Evolutionary conservation across 2,888 invertebrate genomes (phyloP).

Genomic region (Phania funesta): DNA sequence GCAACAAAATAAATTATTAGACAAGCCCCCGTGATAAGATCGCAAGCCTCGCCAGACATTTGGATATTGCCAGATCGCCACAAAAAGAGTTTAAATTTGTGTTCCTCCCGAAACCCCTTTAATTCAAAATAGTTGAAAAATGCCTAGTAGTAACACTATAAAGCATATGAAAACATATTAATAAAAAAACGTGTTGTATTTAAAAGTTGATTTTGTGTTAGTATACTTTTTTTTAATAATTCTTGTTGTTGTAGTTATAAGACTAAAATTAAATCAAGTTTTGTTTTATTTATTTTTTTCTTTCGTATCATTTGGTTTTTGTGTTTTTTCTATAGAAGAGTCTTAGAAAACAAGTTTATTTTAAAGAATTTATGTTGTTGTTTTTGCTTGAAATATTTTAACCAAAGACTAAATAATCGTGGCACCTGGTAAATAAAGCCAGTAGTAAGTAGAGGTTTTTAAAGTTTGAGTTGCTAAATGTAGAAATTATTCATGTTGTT

Average conservation of each 20-base stretch:
- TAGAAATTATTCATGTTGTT: neutral
- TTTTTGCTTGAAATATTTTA: slow-evolving; percentile 43
- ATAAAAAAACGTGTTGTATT: slow-evolving; percentile 60
- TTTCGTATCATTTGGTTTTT: slow-evolving; percentile 20
- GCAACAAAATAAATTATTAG: too few species aligned
- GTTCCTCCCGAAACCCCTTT: too few species aligned
- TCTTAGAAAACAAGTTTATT: slow-evolving; percentile 59
- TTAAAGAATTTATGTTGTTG: slow-evolving; percentile 15
- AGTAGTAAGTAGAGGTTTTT: neutral
- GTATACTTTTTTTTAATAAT: slow-evolving; percentile 22
- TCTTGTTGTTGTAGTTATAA: slow-evolving; percentile 41
- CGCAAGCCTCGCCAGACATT: too few species aligned
- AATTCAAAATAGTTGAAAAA: neutral
- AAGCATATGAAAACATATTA: slow-evolving; percentile 37
- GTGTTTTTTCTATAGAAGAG: slow-evolving; percentile 35
- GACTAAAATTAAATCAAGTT: slow-evolving; percentile 59
- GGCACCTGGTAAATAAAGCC: slow-evolving; percentile 25
- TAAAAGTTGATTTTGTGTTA: slow-evolving; percentile 38
- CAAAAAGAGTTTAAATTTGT: too few species aligned
- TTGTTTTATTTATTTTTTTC: slow-evolving; percentile 35
- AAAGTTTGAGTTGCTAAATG: neutral
- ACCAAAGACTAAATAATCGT: slow-evolving; percentile 46
- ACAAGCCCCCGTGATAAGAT: too few species aligned
- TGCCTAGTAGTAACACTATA: neutral
- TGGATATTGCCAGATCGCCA: too few species aligned